Conservation (phyloP, 2,797 vertebrate genomes). For the Chloroceryle inda region DNA sequence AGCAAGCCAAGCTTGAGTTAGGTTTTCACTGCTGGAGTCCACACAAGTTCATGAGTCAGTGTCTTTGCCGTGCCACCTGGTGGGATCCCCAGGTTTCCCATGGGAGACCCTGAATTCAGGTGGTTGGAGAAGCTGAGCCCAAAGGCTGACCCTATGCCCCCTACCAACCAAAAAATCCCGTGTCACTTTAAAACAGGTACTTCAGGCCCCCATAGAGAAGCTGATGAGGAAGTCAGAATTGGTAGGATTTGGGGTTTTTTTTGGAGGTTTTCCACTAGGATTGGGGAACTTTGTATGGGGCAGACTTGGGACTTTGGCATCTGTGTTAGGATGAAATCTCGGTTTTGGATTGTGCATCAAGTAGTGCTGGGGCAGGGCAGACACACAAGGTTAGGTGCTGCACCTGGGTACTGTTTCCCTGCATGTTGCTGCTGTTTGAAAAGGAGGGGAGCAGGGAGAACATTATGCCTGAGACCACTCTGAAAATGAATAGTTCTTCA, state of each 20-base stretch:
- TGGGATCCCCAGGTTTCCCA: not conserved
- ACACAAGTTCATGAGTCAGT: rapidly evolving
- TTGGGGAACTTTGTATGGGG: not conserved
- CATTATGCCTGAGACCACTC: not conserved
- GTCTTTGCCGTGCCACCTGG: rapidly evolving
- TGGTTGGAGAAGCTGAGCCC: not conserved
- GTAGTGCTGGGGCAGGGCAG: not conserved
- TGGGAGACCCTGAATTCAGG: not conserved
- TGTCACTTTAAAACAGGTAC: not conserved
- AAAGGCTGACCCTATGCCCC: not conserved
- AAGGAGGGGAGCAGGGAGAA: not conserved
- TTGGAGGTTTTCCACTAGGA: not conserved
- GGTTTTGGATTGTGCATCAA: not conserved
- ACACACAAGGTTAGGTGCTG: not conserved
- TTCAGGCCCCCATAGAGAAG: not conserved
- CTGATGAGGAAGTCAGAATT: conserved; percentile 11
- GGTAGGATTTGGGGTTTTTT: not conserved
- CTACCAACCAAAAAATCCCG: rapidly evolving
- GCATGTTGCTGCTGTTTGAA: not conserved
- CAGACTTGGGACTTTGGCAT: not conserved
- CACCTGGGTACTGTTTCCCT: not conserved
- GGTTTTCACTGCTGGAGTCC: not conserved
- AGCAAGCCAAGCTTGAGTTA: not conserved
- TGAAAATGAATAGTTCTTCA: not conserved
- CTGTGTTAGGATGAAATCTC: not conserved